These are phyloP conservation scores for Ips nitidus DNA, from an alignment of 1,140 invertebrate species.

Conservation along the genomic window DNA sequence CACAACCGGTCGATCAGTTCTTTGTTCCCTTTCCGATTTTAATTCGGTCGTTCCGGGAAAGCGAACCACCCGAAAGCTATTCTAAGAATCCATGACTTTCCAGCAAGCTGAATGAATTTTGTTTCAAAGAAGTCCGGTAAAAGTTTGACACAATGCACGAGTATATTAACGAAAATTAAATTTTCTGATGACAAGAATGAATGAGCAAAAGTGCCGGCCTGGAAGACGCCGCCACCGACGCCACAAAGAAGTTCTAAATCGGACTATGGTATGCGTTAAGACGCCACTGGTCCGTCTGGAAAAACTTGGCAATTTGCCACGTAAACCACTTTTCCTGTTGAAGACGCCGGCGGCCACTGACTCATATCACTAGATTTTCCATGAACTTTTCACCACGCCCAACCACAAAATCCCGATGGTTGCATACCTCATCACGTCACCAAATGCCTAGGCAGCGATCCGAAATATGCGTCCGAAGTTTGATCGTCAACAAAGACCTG, in stretches of 20 bases:
- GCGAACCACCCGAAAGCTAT: background rate
- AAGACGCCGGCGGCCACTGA: slow-evolving; percentile 28
- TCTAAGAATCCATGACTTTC: too few species aligned
- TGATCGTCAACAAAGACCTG: slow-evolving; percentile 35
- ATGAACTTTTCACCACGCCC: background rate
- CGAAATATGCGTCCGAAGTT: slow-evolving; percentile 7
- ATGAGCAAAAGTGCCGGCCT: background rate
- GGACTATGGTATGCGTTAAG: slow-evolving; percentile 29
- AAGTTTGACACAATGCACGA: too few species aligned
- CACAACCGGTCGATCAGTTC: slow-evolving; percentile 19
- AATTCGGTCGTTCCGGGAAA: slow-evolving; percentile 8
- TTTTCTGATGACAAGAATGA: background rate
- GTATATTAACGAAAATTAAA: too few species aligned
- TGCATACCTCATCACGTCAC: background rate
- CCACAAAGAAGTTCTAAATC: slow-evolving; percentile 27
- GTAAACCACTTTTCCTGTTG: slow-evolving; percentile 33
- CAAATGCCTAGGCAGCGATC: background rate
- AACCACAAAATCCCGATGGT: background rate
- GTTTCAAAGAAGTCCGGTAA: too few species aligned
- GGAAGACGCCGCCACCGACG: slow-evolving; percentile 21
- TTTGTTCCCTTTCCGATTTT: slow-evolving; percentile 20
- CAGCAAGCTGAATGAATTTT: too few species aligned
- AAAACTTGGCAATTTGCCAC: slow-evolving; percentile 28
- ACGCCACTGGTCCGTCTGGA: slow-evolving; percentile 33
- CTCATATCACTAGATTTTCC: slow-evolving; percentile 28